Evolutionary conservation across 2,113 vertebrate genomes (phyloP), one percentile per base, ranked within the genome.

Genomic region (Phalacrocorax brasilianus): DNA sequence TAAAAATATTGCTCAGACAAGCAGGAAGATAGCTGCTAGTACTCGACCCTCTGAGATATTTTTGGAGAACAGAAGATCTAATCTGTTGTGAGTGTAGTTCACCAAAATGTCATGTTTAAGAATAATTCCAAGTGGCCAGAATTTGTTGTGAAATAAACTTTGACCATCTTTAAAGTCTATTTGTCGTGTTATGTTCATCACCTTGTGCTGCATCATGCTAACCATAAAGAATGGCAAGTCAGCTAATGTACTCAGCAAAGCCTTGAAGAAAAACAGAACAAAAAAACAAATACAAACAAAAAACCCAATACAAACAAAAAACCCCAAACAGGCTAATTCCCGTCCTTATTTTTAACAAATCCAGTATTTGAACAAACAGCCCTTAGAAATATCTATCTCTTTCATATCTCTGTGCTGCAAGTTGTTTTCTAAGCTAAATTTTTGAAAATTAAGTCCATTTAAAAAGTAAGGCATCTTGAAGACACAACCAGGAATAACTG

Each of bases 1-100:
- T 67, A 93, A 91, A 96, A 91, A 75, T 86, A 89, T 53, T 94
- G 80, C 52, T 92, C 93, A 92, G 77, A 75, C 91, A 95, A 93
- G 79, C 88, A 86, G 68, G 70, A 85, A 88, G 27, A 71, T 77
- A 63, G 42, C 85, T 96, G 52, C 47, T 81, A 65, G 70, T 56
- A 67, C 68, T 42, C 0, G 1, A 89, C 32, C 28, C 28, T 42
- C 52, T 28, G 65, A 87, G 44, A 63, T 94, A 89, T 94, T 93
- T 95, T 45, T 81, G 61, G 55, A 50, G 86, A 89, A 56, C 27
- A 76, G 83, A 52, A 93, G 47, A 95, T 71, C 56, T 74, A 91
- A 91, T 90, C 49, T 81, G 33, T 65, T 95, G 35, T 95, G 56
- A 94, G 49, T 45, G 88, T 47, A 82, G 79, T 75, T 91, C 88